These are phyloP conservation scores for Alitta virens DNA, from an alignment of 2,888 invertebrate species.

Conservation along the genomic window DNA sequence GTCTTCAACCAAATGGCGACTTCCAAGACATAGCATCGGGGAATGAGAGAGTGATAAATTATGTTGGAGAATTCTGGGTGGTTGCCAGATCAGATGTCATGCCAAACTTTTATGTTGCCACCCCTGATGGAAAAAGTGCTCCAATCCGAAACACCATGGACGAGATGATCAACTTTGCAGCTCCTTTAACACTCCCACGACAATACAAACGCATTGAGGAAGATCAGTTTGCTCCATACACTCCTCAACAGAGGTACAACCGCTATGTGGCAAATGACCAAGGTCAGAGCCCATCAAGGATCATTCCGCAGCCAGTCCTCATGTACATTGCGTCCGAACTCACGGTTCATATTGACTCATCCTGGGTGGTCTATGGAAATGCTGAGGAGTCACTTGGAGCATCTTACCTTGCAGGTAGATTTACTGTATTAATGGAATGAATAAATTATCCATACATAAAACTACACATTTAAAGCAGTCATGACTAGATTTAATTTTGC, in stretches of 20 bases:
- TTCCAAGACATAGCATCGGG: conserved; percentile 25
- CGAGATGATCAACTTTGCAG: conserved; percentile 31
- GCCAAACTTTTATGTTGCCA: conserved; percentile 38
- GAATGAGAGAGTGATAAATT: conserved; percentile 20
- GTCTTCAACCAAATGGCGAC: conserved; percentile 21
- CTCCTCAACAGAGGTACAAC: not conserved
- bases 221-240: not conserved
- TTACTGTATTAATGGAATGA: too few species aligned
- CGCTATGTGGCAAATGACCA: not conserved
- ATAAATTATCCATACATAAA: too few species aligned
- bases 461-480: too few species aligned
- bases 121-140: conserved; percentile 25
- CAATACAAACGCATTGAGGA: conserved; percentile 1
- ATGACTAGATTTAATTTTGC: too few species aligned
- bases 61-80: conserved; percentile 26
- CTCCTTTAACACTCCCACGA: not conserved
- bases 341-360: too few species aligned
- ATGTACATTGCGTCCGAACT: too few species aligned
- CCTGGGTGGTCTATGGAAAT: too few species aligned
- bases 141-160: conserved; percentile 32
- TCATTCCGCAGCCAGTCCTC: not conserved
- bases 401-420: too few species aligned
- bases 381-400: too few species aligned
- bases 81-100: conserved; percentile 33
- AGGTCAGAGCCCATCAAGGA: not conserved